phyloP scores from a whole-genome alignment of 2,888 invertebrate species.

The Leptarthrus brevirostris region DNA sequence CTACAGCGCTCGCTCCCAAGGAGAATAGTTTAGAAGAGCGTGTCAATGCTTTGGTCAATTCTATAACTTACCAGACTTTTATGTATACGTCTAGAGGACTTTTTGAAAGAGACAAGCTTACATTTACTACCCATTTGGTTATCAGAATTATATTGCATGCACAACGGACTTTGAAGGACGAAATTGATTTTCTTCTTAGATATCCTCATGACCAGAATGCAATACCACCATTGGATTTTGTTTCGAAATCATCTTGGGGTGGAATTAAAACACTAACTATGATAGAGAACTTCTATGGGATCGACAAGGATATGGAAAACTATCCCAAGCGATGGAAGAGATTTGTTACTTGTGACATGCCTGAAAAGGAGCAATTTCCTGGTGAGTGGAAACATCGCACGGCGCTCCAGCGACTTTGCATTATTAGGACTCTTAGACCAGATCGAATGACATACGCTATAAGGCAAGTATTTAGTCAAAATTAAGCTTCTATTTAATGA shows the following conservation, averaged over 20 bases:
- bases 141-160: slow-evolving; percentile 71
- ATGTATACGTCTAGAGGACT: slow-evolving; percentile 90
- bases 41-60: slow-evolving; percentile 83
- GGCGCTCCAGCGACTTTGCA: slow-evolving; percentile 87
- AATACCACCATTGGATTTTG: slow-evolving; percentile 83
- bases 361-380: slow-evolving; percentile 92
- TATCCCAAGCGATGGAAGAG: slow-evolving; percentile 93
- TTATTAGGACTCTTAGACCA: slow-evolving; percentile 89
- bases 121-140: slow-evolving; percentile 89
- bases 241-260: slow-evolving; percentile 83
- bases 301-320: slow-evolving; percentile 93
- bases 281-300: slow-evolving; percentile 85
- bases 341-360: slow-evolving; percentile 89
- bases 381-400: slow-evolving; percentile 97
- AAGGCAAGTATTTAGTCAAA: slow-evolving; percentile 70
- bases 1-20: slow-evolving; percentile 77
- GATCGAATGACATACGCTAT: slow-evolving; percentile 96
- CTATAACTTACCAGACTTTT: slow-evolving; percentile 87
- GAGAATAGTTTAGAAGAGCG: slow-evolving; percentile 78
- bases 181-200: slow-evolving; percentile 89
- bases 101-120: slow-evolving; percentile 92
- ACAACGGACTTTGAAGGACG: slow-evolving; percentile 76
- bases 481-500: no score
- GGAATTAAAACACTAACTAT: slow-evolving; percentile 82
- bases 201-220: slow-evolving; percentile 81